These are phyloP conservation scores for Triplophysa bombifrons DNA, from an alignment of 2,797 vertebrate genomes.

Conservation along the genomic window DNA sequence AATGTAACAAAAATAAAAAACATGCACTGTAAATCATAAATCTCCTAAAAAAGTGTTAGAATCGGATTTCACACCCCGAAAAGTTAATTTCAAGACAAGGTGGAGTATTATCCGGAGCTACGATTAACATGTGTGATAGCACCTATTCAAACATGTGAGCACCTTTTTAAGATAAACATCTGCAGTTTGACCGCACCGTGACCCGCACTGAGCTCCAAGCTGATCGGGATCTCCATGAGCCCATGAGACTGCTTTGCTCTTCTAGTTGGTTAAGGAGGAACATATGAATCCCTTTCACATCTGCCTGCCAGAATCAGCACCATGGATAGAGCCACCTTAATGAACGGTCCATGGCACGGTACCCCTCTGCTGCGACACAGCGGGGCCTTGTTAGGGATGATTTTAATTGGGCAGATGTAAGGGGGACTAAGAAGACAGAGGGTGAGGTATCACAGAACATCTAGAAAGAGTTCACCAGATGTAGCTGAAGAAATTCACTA, in stretches of 20 bases:
- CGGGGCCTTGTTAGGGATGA: slow-evolving; percentile 65
- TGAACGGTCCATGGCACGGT: slow-evolving; percentile 30
- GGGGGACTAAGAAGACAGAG: slow-evolving; percentile 59
- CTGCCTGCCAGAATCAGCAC: slow-evolving; percentile 32
- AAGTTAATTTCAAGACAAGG: neutral
- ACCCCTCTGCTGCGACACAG: slow-evolving; percentile 31
- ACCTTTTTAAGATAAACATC: slow-evolving; percentile 26
- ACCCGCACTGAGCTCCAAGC: slow-evolving; percentile 17
- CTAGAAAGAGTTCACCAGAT: neutral
- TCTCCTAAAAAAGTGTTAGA: too few species aligned
- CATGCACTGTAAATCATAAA: too few species aligned
- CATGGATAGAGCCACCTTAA: slow-evolving; percentile 42
- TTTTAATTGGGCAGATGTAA: slow-evolving; percentile 73
- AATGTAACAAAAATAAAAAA: too few species aligned
- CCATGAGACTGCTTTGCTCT: neutral
- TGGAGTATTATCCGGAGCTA: neutral
- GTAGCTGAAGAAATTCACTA: neutral
- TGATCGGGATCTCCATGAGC: slow-evolving; percentile 9
- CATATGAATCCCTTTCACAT: slow-evolving; percentile 4
- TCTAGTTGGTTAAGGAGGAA: slow-evolving; percentile 36
- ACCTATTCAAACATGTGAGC: neutral
- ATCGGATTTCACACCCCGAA: too few species aligned
- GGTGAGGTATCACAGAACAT: neutral
- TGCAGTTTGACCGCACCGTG: slow-evolving; percentile 30
- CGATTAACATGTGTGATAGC: neutral